phyloP scores from a whole-genome alignment of 2,113 vertebrate species.

The Blennius ocellaris region DNA sequence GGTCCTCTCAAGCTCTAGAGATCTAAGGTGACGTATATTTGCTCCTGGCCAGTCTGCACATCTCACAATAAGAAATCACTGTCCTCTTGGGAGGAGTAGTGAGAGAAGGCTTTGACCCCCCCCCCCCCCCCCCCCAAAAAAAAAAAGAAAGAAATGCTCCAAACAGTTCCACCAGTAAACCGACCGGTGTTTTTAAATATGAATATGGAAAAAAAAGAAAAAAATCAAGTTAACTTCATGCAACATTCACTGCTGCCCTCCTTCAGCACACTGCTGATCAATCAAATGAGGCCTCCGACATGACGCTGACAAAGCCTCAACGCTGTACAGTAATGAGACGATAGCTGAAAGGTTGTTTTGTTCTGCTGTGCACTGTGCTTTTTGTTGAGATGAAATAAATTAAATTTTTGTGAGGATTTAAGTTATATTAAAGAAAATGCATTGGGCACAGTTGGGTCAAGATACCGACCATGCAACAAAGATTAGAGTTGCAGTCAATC shows the following conservation, averaged over 20 bases:
- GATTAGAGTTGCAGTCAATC: background rate
- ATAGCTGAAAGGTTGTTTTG: background rate
- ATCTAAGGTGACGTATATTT: slow-evolving; percentile 63
- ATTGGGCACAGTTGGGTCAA: background rate
- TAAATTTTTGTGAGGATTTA: background rate
- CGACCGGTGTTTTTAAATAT: background rate
- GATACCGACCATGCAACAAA: background rate
- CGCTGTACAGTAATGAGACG: background rate
- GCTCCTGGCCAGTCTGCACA: slow-evolving; percentile 54
- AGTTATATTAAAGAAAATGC: background rate
- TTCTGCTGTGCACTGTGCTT: background rate
- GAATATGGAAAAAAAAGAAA: background rate
- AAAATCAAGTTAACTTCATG: background rate
- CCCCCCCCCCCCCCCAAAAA: no score
- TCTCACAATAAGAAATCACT: slow-evolving; percentile 28
- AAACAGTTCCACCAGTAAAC: slow-evolving; percentile 11
- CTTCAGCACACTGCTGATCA: background rate
- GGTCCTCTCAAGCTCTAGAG: slow-evolving; percentile 40
- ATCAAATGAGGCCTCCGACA: background rate
- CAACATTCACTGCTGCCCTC: background rate
- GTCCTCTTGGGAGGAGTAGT: slow-evolving; percentile 34
- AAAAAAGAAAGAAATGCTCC: slow-evolving; percentile 5
- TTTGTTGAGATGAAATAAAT: background rate
- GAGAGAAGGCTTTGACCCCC: slow-evolving; percentile 30
- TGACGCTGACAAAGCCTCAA: background rate